Conservation (phyloP, 2,113 vertebrate species). For the Hypomesus transpacificus region DNA sequence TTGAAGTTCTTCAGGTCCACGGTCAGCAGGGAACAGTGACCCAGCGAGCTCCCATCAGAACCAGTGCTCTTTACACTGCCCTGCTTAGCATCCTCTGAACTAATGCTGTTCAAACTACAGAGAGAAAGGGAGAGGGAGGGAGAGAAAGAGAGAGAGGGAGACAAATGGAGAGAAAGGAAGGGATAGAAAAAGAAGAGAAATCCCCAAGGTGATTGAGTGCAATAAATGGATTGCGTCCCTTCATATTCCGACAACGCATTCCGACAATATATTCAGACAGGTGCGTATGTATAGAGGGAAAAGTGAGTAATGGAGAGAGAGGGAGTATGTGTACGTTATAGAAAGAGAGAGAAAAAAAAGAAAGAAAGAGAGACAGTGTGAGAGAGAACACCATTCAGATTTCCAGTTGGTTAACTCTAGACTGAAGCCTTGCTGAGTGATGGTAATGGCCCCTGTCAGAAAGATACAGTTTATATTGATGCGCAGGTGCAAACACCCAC, state of each 20-base stretch:
- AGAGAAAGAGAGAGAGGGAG: neutral
- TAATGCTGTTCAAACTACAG: constrained; percentile 85
- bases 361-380: neutral
- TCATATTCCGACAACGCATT: neutral
- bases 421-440: constrained; percentile 42
- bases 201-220: neutral
- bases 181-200: neutral
- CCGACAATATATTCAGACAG: neutral
- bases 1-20: constrained; percentile 93
- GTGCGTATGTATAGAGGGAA: neutral
- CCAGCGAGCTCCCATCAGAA: constrained; percentile 83
- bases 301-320: constrained; percentile 5
- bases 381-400: constrained; percentile 15
- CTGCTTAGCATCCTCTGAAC: constrained; percentile 80
- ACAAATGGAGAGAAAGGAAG: too few species aligned
- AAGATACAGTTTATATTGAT: constrained; percentile 33
- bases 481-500: constrained; percentile 34
- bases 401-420: constrained; percentile 47
- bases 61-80: constrained; percentile 82
- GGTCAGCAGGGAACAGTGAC: constrained; percentile 84
- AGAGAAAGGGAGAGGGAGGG: constrained; percentile 12
- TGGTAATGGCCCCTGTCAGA: constrained; percentile 47
- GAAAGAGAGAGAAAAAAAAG: neutral
- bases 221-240: neutral
- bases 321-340: neutral